Evolutionary conservation across 2,113 vertebrate genomes (phyloP).

Genomic region (Callocephalon fimbriatum): DNA sequence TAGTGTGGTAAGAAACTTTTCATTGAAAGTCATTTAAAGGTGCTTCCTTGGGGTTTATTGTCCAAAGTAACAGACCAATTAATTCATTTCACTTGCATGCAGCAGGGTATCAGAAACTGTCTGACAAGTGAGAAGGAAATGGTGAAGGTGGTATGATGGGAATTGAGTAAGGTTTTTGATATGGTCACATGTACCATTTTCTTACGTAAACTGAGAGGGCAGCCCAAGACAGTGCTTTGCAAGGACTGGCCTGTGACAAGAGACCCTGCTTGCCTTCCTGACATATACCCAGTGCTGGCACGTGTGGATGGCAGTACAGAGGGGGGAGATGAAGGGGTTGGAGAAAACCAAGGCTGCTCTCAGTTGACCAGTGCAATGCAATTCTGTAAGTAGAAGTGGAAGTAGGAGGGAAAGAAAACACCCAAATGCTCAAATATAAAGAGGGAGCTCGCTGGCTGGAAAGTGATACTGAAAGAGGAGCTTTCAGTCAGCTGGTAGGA

Average conservation of each 20-base stretch:
- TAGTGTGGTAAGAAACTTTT: neutral
- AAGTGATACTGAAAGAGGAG: neutral
- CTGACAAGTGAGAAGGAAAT: neutral
- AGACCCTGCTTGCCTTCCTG: neutral
- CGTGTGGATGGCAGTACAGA: accelerated
- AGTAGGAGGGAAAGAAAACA: neutral
- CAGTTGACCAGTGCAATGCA: neutral
- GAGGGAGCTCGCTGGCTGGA: accelerated
- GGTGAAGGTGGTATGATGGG: neutral
- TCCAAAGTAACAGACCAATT: neutral
- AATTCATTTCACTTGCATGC: neutral
- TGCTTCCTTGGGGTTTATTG: neutral
- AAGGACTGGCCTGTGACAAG: neutral
- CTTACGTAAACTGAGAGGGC: neutral
- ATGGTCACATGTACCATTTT: neutral
- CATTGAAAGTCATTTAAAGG: neutral
- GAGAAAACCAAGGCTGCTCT: neutral
- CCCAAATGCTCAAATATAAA: neutral
- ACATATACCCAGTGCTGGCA: accelerated
- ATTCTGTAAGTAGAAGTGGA: neutral
- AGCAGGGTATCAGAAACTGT: neutral
- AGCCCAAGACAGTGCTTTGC: neutral
- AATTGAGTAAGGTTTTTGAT: neutral
- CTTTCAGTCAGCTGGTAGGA: neutral
- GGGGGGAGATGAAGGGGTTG: neutral